phyloP scores from a whole-genome alignment of 2,113 vertebrate genomes.

The Catharus fuscescens region DNA sequence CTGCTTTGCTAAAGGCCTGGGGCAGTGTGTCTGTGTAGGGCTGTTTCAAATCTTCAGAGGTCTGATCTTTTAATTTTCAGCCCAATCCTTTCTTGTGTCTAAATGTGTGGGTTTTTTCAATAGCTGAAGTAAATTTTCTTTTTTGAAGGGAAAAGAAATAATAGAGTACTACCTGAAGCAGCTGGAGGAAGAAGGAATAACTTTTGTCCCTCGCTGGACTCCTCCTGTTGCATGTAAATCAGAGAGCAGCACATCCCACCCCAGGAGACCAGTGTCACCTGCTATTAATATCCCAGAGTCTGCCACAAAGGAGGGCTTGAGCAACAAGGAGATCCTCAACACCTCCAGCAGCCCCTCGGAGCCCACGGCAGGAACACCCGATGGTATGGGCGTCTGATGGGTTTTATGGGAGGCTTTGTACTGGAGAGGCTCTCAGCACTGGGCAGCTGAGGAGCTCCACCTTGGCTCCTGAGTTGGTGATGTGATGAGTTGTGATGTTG shows the following conservation, averaged over 20 bases:
- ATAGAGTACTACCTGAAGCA: slow-evolving; percentile 93
- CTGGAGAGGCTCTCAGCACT: neutral
- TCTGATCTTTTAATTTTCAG: neutral
- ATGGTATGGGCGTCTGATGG: slow-evolving; percentile 72
- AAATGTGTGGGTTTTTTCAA: neutral
- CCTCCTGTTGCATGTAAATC: slow-evolving; percentile 63
- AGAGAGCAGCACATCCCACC: slow-evolving; percentile 34
- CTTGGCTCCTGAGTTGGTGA: neutral
- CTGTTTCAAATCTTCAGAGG: neutral
- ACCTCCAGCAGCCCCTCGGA: slow-evolving; percentile 72
- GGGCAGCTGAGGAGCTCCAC: neutral
- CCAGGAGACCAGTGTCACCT: slow-evolving; percentile 46
- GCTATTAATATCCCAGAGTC: slow-evolving; percentile 72
- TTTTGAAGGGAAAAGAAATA: slow-evolving; percentile 92
- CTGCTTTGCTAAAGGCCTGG: neutral
- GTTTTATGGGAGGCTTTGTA: neutral
- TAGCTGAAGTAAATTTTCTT: neutral
- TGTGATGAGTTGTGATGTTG: neutral
- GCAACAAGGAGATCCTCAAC: slow-evolving; percentile 68
- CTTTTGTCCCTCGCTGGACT: slow-evolving; percentile 87
- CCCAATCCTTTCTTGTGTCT: neutral
- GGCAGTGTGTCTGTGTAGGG: neutral
- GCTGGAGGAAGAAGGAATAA: slow-evolving; percentile 89
- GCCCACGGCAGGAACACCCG: slow-evolving; percentile 75
- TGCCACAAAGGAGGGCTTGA: slow-evolving; percentile 64